These are phyloP conservation scores for Morone chrysops DNA, from an alignment of 2,113 vertebrate genomes.

Conservation along the genomic window DNA sequence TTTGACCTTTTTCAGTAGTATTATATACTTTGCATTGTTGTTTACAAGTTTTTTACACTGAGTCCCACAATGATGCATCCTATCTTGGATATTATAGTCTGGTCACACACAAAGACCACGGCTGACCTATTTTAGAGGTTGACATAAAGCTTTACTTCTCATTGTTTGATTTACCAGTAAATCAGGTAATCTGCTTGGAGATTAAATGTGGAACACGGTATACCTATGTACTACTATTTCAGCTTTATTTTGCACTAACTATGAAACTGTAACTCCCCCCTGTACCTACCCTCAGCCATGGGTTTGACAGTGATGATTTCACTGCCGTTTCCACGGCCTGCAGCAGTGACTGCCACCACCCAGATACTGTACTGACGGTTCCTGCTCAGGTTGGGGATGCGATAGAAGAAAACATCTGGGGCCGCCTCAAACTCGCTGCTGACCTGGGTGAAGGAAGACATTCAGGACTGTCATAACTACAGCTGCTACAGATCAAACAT, in stretches of 20 bases:
- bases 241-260: background rate
- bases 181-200: background rate
- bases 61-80: background rate
- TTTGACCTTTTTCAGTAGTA: background rate
- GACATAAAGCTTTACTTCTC: background rate
- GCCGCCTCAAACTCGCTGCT: conserved; percentile 98
- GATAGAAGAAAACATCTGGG: conserved; percentile 96
- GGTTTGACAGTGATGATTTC: conserved; percentile 97
- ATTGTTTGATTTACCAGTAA: background rate
- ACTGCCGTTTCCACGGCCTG: conserved; percentile 95
- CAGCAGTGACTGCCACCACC: conserved; percentile 96
- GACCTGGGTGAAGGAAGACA: conserved; percentile 86
- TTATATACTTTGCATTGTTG: background rate
- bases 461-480: background rate
- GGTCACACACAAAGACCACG: background rate
- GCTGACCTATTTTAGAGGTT: background rate
- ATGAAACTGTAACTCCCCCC: background rate
- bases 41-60: too few relatives aligned
- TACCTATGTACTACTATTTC: background rate
- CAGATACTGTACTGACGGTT: conserved; percentile 97
- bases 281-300: conserved; percentile 90
- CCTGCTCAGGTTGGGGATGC: conserved; percentile 95
- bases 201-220: background rate
- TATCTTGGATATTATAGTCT: background rate
- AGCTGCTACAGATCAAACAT: background rate